Evolutionary conservation across 2,888 invertebrate species (phyloP).

Genomic region (Xanthia togata): DNA sequence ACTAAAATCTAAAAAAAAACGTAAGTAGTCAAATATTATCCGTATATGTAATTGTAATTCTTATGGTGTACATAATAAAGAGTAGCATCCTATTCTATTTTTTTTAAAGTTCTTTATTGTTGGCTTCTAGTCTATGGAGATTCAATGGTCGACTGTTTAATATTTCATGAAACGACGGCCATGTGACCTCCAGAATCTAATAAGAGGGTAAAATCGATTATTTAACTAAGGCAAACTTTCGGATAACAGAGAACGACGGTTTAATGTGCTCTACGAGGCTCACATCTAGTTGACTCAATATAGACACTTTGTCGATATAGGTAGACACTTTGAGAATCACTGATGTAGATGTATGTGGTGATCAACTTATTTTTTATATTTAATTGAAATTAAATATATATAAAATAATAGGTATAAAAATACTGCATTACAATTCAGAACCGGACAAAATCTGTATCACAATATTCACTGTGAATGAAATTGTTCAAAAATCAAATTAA

Average conservation of each 20-base stretch:
- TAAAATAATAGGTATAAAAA: conserved; percentile 1
- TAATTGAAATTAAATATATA: too few species aligned
- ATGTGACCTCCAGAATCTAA: background rate
- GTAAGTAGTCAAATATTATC: too few species aligned
- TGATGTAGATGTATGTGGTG: background rate
- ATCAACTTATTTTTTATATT: too few species aligned
- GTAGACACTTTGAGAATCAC: too few species aligned
- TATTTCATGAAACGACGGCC: background rate
- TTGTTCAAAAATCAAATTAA: too few species aligned
- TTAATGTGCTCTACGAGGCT: background rate
- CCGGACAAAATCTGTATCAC: conserved; percentile 11
- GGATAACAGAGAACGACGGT: background rate
- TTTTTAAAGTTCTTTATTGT: background rate
- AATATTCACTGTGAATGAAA: background rate
- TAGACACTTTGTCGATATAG: too few species aligned
- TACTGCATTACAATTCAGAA: background rate
- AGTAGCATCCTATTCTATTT: too few species aligned
- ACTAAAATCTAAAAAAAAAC: too few species aligned
- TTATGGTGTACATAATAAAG: too few species aligned
- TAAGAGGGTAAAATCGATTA: background rate
- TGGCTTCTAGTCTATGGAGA: background rate
- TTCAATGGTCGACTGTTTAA: background rate
- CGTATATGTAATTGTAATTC: too few species aligned
- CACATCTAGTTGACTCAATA: background rate
- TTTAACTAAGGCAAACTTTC: background rate